phyloP scores from a whole-genome alignment of 1,140 invertebrate species.

The Drosophila novamexicana region DNA sequence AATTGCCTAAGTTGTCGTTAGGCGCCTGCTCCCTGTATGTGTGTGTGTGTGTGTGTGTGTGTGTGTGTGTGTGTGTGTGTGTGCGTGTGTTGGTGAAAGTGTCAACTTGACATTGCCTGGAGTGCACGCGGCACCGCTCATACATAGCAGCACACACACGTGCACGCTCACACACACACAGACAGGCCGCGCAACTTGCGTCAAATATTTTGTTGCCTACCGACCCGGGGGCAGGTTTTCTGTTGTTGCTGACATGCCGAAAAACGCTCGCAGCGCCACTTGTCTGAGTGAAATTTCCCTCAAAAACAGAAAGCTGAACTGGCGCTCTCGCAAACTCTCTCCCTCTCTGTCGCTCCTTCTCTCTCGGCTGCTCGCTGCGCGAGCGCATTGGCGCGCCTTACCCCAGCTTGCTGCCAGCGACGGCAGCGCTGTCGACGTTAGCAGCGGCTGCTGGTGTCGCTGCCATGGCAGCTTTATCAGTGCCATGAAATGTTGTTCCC shows the following conservation, averaged over 20 bases:
- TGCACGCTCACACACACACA: conserved; percentile 18
- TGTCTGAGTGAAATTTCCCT: conserved; percentile 45
- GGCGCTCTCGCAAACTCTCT: not conserved
- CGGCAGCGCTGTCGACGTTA: conserved; percentile 28
- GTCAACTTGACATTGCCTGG: conserved; percentile 81
- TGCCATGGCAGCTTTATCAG: conserved; percentile 84
- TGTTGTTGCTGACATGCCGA: conserved; percentile 63
- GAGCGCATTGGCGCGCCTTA: conserved; percentile 42
- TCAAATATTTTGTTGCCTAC: conserved; percentile 76
- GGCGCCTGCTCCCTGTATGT: conserved; percentile 28
- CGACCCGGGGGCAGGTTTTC: conserved; percentile 60
- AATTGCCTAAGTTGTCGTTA: conserved; percentile 33
- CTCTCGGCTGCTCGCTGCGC: conserved; percentile 25
- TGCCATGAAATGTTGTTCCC: conserved; percentile 83
- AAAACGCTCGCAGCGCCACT: conserved; percentile 50
- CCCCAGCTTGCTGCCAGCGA: conserved; percentile 52
- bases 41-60: conserved; percentile 46
- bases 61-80: conserved; percentile 36
- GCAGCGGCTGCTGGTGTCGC: conserved; percentile 35
- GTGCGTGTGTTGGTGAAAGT: conserved; percentile 74
- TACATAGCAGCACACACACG: conserved; percentile 33
- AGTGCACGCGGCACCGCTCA: conserved; percentile 76
- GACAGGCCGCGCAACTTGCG: conserved; percentile 62
- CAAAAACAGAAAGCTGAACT: conserved; percentile 12
- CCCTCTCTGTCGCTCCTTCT: too few species aligned